Conservation (phyloP, 2,797 vertebrate genomes). For the Bovichtus variegatus region DNA sequence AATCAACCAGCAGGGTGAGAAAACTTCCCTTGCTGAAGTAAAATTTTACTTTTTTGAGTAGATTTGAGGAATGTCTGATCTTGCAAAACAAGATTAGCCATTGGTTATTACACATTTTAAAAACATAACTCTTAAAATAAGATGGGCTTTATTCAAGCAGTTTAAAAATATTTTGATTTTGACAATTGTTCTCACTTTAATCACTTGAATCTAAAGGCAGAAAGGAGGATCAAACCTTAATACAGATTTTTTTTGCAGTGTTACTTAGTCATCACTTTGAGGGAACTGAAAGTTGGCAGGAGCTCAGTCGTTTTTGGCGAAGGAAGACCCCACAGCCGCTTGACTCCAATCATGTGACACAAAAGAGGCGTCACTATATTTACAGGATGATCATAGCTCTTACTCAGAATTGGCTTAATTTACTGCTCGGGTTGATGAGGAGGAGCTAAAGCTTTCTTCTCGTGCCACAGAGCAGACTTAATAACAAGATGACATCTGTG, state of each 20-base stretch:
- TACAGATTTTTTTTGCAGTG: conserved; percentile 56
- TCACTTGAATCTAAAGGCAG: conserved; percentile 3
- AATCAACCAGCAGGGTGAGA: conserved; percentile 29
- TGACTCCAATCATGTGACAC: conserved; percentile 66
- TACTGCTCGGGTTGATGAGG: conserved; percentile 42
- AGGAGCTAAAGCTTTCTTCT: conserved; percentile 45
- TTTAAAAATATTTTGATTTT: not conserved
- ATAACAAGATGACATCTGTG: conserved; percentile 51
- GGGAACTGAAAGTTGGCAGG: conserved; percentile 65
- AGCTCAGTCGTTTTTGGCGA: conserved; percentile 63
- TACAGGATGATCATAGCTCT: conserved; percentile 66
- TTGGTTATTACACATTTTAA: conserved; percentile 3
- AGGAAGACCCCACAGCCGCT: conserved; percentile 58
- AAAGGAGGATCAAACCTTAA: conserved; percentile 17
- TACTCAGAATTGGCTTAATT: conserved; percentile 63
- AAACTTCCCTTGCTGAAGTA: not conserved
- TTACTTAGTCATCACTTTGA: conserved; percentile 71
- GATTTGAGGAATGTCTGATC: conserved; percentile 19
- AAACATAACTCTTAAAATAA: not conserved
- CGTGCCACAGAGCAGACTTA: conserved; percentile 42
- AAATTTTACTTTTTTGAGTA: conserved; percentile 1
- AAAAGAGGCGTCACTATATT: conserved; percentile 63
- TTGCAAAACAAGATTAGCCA: not conserved
- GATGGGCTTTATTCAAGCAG: not conserved
- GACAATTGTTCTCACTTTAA: conserved; percentile 3